Evolutionary conservation across 1,140 invertebrate species (phyloP).

Genomic region (Neodiprion fabricii): DNA sequence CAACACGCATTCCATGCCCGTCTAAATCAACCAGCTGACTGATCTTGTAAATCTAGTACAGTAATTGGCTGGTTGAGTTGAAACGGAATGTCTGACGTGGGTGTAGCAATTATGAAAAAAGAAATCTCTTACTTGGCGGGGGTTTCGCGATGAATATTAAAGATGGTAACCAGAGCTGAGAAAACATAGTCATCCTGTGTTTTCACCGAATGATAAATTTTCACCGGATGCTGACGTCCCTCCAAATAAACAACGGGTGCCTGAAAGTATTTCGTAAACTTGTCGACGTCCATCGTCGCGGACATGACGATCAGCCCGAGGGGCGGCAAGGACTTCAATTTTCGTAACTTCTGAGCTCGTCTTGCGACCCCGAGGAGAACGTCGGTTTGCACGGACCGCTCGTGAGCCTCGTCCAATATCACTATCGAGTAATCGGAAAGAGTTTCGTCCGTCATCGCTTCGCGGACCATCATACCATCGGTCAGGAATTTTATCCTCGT

Average conservation of each 20-base stretch:
- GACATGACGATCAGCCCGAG: constrained; percentile 91
- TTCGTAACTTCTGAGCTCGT: constrained; percentile 76
- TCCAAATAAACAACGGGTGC: constrained; percentile 87
- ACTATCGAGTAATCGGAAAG: constrained; percentile 82
- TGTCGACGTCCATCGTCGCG: constrained; percentile 94
- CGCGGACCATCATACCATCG: constrained; percentile 93
- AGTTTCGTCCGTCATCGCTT: constrained; percentile 79
- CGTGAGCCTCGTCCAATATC: constrained; percentile 97
- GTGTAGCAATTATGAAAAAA: neutral
- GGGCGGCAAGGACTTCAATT: constrained; percentile 64
- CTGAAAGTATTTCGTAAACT: constrained; percentile 91
- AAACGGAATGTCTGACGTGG: too few species aligned
- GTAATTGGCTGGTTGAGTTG: neutral
- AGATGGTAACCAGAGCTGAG: constrained; percentile 83
- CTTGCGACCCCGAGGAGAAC: constrained; percentile 87
- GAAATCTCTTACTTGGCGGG: constrained; percentile 74
- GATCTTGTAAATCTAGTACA: constrained; percentile 4
- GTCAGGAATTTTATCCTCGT: constrained; percentile 92
- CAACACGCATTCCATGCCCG: constrained; percentile 16
- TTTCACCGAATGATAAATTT: constrained; percentile 78
- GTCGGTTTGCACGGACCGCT: constrained; percentile 95
- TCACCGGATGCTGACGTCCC: constrained; percentile 87
- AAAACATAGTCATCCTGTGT: constrained; percentile 86
- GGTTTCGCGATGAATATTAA: constrained; percentile 87
- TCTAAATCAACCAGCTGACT: constrained; percentile 11